Percentiles rank a stretch among this genome's conserved stretches.
Evolutionary conservation across 2,797 vertebrate genomes (phyloP).

Genomic region (Pelobates cultripes): DNA sequence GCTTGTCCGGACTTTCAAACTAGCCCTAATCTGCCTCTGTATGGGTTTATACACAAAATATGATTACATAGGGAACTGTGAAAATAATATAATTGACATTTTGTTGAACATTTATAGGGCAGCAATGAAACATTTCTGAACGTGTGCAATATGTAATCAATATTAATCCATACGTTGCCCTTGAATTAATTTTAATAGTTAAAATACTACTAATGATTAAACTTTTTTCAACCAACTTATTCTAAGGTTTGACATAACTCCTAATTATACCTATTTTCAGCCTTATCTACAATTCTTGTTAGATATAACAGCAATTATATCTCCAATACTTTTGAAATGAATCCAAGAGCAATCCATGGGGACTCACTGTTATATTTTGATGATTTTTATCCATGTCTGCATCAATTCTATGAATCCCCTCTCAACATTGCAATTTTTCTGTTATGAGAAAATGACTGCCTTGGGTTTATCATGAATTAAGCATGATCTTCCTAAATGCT

Average conservation of each 20-base stretch:
- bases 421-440: constrained; percentile 40
- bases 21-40: background rate
- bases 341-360: constrained; percentile 13
- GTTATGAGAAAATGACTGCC: constrained; percentile 17
- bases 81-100: background rate
- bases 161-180: background rate
- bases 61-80: background rate
- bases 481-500: constrained; percentile 21
- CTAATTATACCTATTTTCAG: background rate
- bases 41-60: constrained; percentile 2
- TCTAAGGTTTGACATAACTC: background rate
- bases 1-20: background rate
- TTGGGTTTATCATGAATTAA: constrained; percentile 33
- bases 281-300: background rate
- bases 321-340: background rate
- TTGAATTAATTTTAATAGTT: background rate
- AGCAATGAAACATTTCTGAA: background rate
- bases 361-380: constrained; percentile 15
- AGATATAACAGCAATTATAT: constrained; percentile 4
- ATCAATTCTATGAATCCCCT: constrained; percentile 39
- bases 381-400: constrained; percentile 30
- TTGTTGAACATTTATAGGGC: background rate
- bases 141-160: background rate
- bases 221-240: background rate
- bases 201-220: background rate